These are phyloP conservation scores for Loriculus beryllinus DNA, from an alignment of 2,797 vertebrate species.

Conservation along the genomic window DNA sequence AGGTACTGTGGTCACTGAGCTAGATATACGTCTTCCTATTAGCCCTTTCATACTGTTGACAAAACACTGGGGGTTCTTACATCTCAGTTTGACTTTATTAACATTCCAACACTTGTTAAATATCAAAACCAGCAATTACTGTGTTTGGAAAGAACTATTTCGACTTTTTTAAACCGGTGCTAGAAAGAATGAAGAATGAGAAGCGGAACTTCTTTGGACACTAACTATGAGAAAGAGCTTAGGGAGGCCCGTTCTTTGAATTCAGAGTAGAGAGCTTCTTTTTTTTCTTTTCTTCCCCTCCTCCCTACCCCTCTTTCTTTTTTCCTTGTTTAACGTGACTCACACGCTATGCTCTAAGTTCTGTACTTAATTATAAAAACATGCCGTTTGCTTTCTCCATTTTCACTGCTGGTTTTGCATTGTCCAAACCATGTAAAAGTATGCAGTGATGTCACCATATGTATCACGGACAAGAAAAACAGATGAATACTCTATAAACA, in stretches of 20 bases:
- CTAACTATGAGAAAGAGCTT: background rate
- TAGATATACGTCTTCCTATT: background rate
- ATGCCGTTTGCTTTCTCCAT: conserved; percentile 39
- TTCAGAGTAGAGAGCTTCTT: background rate
- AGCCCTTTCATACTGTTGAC: background rate
- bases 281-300: background rate
- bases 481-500: conserved; percentile 74
- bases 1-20: background rate
- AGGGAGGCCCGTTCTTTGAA: background rate
- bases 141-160: background rate
- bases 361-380: conserved; percentile 70
- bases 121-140: background rate
- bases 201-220: background rate
- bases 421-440: conserved; percentile 63
- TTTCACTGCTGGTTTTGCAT: conserved; percentile 49
- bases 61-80: background rate
- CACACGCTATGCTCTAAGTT: background rate
- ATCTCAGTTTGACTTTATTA: background rate
- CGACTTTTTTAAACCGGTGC: background rate
- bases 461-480: conserved; percentile 65
- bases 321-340: background rate
- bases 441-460: conserved; percentile 69
- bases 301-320: background rate
- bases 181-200: background rate
- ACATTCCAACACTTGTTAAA: background rate